Conservation (phyloP, 2,888 invertebrate species). For the Amorpha juglandis region DNA sequence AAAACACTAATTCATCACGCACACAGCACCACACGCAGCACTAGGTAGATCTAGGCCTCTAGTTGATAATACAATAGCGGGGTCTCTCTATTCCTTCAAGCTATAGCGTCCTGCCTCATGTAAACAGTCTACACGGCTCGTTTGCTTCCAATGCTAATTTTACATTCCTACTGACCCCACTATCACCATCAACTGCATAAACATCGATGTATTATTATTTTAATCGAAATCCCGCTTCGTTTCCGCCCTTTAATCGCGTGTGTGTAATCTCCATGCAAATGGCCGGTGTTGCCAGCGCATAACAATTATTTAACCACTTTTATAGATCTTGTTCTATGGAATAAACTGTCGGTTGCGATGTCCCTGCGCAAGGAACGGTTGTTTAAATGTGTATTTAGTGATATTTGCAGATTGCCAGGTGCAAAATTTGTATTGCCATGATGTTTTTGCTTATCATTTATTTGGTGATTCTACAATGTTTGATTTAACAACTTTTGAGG, state of each 20-base stretch:
- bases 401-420: conserved; percentile 10
- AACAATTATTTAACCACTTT: conserved; percentile 68
- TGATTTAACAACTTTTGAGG: neutral
- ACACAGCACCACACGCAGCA: no score
- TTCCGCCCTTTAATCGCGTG: conserved; percentile 51
- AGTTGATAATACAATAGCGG: no score
- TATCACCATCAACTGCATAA: conserved; percentile 11
- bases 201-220: conserved; percentile 23
- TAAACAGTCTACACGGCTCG: neutral
- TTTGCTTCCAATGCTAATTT: neutral
- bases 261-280: conserved; percentile 62
- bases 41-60: no score
- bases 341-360: conserved; percentile 8
- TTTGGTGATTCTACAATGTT: neutral
- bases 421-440: neutral
- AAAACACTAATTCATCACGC: no score
- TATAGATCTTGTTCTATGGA: conserved; percentile 39
- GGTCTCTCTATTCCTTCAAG: no score
- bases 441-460: neutral
- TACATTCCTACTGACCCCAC: conserved; percentile 12
- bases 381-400: conserved; percentile 11
- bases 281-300: conserved; percentile 50
- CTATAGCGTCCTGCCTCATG: no score
- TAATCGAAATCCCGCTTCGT: conserved; percentile 20
- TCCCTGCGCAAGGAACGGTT: neutral